A percentile compares a stretch with the other conserved stretches of the same genome.
These are phyloP conservation scores for Labia minor DNA, from an alignment of 2,888 invertebrate species.

Conservation along the genomic window DNA sequence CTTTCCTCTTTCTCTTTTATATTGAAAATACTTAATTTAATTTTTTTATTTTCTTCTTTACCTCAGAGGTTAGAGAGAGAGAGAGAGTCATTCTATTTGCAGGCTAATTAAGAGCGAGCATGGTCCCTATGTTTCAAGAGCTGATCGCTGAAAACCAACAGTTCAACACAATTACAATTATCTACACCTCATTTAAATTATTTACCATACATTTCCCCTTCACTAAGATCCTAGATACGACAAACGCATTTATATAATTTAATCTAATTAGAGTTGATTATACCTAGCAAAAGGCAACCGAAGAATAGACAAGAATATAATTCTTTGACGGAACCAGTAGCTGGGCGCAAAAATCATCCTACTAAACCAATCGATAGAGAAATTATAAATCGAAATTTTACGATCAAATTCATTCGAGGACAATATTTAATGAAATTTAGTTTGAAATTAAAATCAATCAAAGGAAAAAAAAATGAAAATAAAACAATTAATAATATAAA, in stretches of 20 bases:
- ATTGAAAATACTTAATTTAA: too few relatives aligned
- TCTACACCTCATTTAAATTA: conserved; percentile 13
- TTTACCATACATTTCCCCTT: conserved; percentile 13
- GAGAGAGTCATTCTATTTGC: not conserved
- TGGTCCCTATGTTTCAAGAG: not conserved
- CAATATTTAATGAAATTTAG: too few relatives aligned
- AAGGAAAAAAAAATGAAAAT: too few relatives aligned
- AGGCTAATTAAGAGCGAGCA: conserved; percentile 2
- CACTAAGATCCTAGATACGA: conserved; percentile 8
- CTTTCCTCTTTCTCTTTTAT: too few relatives aligned
- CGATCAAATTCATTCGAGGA: too few relatives aligned
- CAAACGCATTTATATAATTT: conserved; percentile 6
- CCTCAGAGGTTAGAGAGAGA: not conserved
- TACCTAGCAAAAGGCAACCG: not conserved
- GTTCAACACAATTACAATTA: not conserved
- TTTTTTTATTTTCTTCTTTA: too few relatives aligned
- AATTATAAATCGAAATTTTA: too few relatives aligned
- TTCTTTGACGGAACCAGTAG: not conserved
- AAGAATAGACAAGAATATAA: not conserved
- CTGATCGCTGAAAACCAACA: conserved; percentile 13
- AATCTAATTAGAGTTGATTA: conserved; percentile 13
- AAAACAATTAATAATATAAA: too few relatives aligned
- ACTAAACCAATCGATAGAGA: too few relatives aligned
- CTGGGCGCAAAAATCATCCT: too few relatives aligned
- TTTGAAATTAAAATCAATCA: too few relatives aligned